Base-by-base conservation (phyloP, 2,797 vertebrate genomes). In the Fratercula arctica region DNA sequence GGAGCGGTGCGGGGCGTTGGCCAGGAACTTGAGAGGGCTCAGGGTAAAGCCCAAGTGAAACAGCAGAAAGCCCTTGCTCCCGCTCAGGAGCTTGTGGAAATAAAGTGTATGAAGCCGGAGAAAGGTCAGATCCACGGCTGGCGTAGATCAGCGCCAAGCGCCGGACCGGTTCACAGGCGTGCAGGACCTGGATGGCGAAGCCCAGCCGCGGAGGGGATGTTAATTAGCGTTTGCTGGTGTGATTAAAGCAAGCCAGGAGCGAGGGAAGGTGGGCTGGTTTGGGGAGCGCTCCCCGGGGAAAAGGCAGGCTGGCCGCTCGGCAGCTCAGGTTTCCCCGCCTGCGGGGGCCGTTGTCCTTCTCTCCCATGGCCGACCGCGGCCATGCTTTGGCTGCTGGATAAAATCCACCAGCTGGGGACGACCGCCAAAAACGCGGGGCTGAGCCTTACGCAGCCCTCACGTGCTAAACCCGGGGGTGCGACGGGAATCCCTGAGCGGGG, bases 1-100 rank as follows among this genome's bases (percentile, higher is more conserved):
- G 43, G 54, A 37, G 54, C 4, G 4, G 10, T 0, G 33, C 1
- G 13, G 41, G 48, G 39, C 19, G 3, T 3, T 1, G 53, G 7
- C 39, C 1, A 0, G 3, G n/a, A 28, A 12, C 54, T n/a, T 4
- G 81, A 7, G 6, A 4, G 0, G 13, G 2, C 54, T 31, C 17
- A 3, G 33, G 7, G 12, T 20, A 12, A 11, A 41, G 13, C 8
- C 0, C 2, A 11, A 31, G 53, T 1, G 26, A n/a, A 48, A 16
- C 1, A 25, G 76, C n/a, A 41, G 51, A 25, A 45, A 12, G 3
- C 16, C 25, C 61, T 39, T 21, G 28, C 54, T 54, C 21, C 50
- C 5, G 54, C 39, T 6, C 26, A 59, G 46, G 41, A 60, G 43
- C 51, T 17, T 13, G 23, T 23, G 73, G 68, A 37, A 56, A 73